phyloP scores from a whole-genome alignment of 2,113 vertebrate genomes.

The Catharus minimus region DNA sequence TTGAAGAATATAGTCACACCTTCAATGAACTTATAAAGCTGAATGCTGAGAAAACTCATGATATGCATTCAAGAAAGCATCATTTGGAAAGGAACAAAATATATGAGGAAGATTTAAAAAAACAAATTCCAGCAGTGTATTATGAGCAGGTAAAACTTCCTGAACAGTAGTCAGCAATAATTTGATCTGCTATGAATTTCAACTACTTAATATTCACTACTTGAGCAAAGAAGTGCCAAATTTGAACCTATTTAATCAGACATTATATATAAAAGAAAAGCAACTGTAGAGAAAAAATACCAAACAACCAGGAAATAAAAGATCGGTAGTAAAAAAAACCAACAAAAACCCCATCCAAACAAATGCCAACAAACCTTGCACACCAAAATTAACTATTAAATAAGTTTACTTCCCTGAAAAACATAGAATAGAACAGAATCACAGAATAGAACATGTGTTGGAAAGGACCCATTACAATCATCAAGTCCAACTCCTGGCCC shows the following conservation, averaged over 20 bases:
- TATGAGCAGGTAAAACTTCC: background rate
- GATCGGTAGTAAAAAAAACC: background rate
- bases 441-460: background rate
- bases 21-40: background rate
- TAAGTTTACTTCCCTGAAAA: background rate
- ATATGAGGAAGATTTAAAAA: background rate
- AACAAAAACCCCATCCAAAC: background rate
- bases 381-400: background rate
- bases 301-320: background rate
- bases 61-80: background rate
- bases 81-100: background rate
- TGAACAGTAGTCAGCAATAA: background rate
- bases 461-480: background rate
- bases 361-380: background rate
- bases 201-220: background rate
- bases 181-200: background rate
- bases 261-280: background rate
- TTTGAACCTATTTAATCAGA: background rate
- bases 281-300: accelerated
- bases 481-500: background rate
- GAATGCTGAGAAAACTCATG: background rate
- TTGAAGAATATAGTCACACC: background rate
- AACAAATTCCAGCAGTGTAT: background rate
- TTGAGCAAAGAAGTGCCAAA: background rate
- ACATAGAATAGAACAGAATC: background rate